phyloP scores from a whole-genome alignment of 2,888 invertebrate species.

The Nemurella pictetii region DNA sequence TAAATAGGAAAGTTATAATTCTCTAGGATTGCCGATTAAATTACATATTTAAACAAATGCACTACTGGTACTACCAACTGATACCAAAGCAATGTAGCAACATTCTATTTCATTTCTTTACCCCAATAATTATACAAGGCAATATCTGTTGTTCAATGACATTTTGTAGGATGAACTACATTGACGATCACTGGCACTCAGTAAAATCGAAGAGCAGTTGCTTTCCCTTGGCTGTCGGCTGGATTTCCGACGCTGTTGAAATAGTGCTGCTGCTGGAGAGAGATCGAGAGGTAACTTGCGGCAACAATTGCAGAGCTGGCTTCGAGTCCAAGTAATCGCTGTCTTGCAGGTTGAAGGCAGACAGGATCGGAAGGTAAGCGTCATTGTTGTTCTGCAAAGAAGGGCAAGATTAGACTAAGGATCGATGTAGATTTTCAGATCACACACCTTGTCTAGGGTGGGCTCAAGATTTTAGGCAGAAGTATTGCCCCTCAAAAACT shows the following conservation, averaged over 20 bases:
- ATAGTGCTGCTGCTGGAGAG: background rate
- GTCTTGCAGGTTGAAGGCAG: background rate
- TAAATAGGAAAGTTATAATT: no score
- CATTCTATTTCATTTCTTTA: no score
- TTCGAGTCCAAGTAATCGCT: background rate
- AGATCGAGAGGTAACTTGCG: background rate
- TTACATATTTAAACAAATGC: no score
- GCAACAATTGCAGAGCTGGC: background rate
- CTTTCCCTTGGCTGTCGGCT: background rate
- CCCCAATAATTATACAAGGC: no score
- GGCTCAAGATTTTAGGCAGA: no score
- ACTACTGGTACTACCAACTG: no score
- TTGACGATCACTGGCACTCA: background rate
- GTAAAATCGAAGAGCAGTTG: background rate
- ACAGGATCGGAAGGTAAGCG: background rate
- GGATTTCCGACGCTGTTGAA: background rate
- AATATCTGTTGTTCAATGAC: no score
- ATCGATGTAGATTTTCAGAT: no score
- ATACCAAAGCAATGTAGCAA: no score
- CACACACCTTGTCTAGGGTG: no score
- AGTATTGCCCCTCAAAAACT: no score
- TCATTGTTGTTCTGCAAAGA: background rate
- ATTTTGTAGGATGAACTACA: background rate
- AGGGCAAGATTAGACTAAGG: background rate
- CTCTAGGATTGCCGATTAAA: no score